Conservation (phyloP, 2,888 invertebrate species). For the Hypena proboscidalis region DNA sequence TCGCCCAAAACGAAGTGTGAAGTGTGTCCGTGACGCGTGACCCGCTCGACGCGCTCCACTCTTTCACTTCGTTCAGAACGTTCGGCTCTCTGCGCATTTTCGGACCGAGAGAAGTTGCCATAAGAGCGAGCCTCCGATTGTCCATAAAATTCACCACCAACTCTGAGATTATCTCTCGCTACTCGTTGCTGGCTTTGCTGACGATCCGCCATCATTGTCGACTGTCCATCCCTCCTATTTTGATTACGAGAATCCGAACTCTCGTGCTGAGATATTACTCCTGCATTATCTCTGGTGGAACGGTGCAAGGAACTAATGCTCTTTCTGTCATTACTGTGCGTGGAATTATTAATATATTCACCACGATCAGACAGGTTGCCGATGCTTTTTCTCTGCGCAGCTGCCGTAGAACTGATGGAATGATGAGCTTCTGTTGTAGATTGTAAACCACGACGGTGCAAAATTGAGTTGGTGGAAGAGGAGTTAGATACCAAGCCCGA, state of each 20-base stretch:
- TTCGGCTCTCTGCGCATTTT: constrained; percentile 70
- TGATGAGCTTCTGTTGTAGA: constrained; percentile 90
- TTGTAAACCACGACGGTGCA: constrained; percentile 90
- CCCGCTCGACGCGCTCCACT: constrained; percentile 86
- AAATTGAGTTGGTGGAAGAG: constrained; percentile 90
- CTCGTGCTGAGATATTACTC: constrained; percentile 82
- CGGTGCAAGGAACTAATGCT: constrained; percentile 93
- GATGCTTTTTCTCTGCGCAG: constrained; percentile 92
- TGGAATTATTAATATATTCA: constrained; percentile 87
- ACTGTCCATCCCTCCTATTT: constrained; percentile 81
- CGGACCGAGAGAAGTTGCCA: constrained; percentile 87
- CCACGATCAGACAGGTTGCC: constrained; percentile 91
- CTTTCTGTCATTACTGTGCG: constrained; percentile 89
- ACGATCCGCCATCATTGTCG: constrained; percentile 83
- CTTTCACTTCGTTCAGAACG: constrained; percentile 80
- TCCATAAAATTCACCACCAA: constrained; percentile 90
- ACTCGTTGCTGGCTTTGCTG: constrained; percentile 87
- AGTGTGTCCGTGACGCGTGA: constrained; percentile 87
- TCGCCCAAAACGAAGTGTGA: constrained; percentile 93
- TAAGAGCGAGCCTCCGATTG: constrained; percentile 89
- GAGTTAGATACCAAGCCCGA: constrained; percentile 90
- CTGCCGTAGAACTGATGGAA: constrained; percentile 89
- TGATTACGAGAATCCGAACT: constrained; percentile 65
- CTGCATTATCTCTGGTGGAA: constrained; percentile 85
- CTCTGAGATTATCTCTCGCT: constrained; percentile 88